Base-by-base conservation (phyloP, 1,140 invertebrate genomes). In the Charaxes varanes region DNA sequence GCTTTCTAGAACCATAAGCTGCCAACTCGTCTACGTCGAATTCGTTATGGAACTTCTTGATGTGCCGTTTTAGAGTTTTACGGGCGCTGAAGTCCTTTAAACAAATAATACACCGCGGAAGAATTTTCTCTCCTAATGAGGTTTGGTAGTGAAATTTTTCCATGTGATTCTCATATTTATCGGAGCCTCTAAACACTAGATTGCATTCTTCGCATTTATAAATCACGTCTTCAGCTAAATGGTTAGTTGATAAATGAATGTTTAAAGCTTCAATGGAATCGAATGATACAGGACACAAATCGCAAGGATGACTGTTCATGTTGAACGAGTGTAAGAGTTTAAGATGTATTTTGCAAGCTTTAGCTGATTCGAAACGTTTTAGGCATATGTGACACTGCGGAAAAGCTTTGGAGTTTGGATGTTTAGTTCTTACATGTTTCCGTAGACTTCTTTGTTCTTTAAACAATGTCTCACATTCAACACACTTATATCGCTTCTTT, bases 191-290 rank as follows among this genome's bases (percentile, higher is more conserved):
- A n/a, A 77, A 69, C 0, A 80, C 52, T 2, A 68, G 10, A 5
- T 73, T 65, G 19, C 76, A 80, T 1, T 60, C 56, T 6, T 77
- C 64, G 21, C 76, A 80, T 59, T 76, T 76, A 12, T 64, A 77
- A 2, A 73, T 64, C 6, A 64, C 53, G 13, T 73, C 63, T 36
- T 70, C 49, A 0, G 63, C 62, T n/a, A 61, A 43, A 50, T 79
- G 71, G 16, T 66, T 73, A 0, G 58, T 66, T 10, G 62, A 33
- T 2, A 76, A 17, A 45, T 79, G 71, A 6, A 66, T 57, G 0
- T 46, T 48, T 3, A 74, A 18, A 6, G 64, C 55, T 27, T 65
- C 63, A 0, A 63, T 52, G 0, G 57, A 61, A 4, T 45, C 46
- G 42, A 71, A 79, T 0, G 69, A 69, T 0, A 65, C 57, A 0